Conservation (phyloP, 2,113 vertebrate species). For the Toxotes jaculatrix region DNA sequence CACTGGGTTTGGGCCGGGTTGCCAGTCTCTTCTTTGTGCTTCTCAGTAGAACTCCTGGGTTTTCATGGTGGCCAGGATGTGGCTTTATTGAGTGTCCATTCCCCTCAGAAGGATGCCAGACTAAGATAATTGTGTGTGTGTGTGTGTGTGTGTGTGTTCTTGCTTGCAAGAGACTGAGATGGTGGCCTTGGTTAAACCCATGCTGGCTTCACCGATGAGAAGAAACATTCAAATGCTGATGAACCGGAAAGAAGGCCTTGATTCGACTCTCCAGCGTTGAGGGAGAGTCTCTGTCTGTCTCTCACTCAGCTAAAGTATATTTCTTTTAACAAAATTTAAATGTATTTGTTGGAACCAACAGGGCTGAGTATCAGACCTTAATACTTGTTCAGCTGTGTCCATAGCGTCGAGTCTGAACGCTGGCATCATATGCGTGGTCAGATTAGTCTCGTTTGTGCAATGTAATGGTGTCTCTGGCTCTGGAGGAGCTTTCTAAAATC, state of each 20-base stretch:
- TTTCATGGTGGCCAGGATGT: slow-evolving; percentile 77
- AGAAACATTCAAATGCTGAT: slow-evolving; percentile 78
- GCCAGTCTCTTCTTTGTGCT: slow-evolving; percentile 72
- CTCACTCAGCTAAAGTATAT: slow-evolving; percentile 7
- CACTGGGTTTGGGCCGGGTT: slow-evolving; percentile 46
- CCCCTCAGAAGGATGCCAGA: slow-evolving; percentile 66
- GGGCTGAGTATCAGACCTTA: not conserved
- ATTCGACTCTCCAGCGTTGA: slow-evolving; percentile 19
- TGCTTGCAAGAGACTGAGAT: slow-evolving; percentile 11
- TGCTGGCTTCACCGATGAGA: slow-evolving; percentile 62
- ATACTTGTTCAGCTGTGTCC: not conserved
- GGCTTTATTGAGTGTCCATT: slow-evolving; percentile 71
- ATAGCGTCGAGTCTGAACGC: not conserved
- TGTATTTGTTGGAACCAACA: not conserved
- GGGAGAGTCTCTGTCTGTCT: slow-evolving; percentile 27
- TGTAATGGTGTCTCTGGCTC: too few species aligned
- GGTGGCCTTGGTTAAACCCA: slow-evolving; percentile 51
- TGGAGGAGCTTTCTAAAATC: too few species aligned
- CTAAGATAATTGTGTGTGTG: slow-evolving; percentile 49
- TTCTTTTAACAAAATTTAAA: not conserved
- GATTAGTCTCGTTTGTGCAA: not conserved
- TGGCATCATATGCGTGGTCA: not conserved
- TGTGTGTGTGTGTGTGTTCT: slow-evolving; percentile 39
- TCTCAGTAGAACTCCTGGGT: slow-evolving; percentile 65
- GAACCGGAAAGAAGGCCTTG: slow-evolving; percentile 63